Conservation (phyloP, 2,797 vertebrate genomes). For the Phalanger gymnotis region DNA sequence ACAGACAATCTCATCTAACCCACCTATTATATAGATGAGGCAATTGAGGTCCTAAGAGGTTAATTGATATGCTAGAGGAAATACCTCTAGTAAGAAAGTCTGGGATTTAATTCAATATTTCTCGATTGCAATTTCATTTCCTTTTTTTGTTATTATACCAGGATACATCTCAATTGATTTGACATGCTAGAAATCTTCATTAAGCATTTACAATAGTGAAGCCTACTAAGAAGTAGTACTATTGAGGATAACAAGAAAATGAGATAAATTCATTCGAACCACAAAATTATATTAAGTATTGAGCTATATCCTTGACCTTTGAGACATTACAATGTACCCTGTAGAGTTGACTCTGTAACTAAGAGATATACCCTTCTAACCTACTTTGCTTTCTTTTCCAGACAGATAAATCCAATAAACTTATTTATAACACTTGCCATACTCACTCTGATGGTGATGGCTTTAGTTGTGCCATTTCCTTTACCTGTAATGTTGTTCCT, state of each 20-base stretch:
- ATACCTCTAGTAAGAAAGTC: neutral
- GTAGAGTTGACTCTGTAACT: neutral
- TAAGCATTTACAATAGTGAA: neutral
- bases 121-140: neutral
- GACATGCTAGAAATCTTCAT: neutral
- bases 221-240: neutral
- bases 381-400: neutral
- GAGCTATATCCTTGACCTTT: neutral
- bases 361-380: neutral
- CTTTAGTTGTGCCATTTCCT: neutral
- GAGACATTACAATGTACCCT: neutral
- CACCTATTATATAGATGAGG: too few relatives aligned
- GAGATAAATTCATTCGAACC: neutral
- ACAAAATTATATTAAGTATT: neutral
- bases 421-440: neutral
- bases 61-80: neutral
- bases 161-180: neutral
- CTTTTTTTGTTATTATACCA: neutral
- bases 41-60: too few relatives aligned
- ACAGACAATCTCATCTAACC: neutral
- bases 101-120: neutral
- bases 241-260: neutral
- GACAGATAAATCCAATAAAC: neutral
- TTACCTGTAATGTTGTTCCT: neutral
- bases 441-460: neutral